These are phyloP conservation scores for Nymphalis polychloros DNA, from an alignment of 2,888 invertebrate genomes.

Conservation along the genomic window DNA sequence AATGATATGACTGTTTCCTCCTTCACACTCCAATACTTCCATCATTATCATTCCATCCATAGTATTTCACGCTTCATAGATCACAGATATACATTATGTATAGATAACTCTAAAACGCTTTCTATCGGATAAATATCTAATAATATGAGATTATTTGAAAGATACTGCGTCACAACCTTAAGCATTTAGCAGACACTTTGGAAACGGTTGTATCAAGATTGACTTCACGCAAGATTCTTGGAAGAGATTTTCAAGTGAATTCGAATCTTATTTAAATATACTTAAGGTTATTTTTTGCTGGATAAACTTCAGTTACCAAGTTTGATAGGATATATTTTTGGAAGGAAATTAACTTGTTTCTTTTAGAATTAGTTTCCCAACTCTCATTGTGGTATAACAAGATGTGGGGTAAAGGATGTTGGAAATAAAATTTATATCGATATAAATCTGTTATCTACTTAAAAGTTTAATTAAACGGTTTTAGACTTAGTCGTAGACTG, in stretches of 20 bases:
- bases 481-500: not conserved
- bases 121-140: too few relatives aligned
- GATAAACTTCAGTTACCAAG: not conserved
- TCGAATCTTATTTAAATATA: not conserved
- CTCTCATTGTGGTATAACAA: constrained; percentile 19
- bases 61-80: too few relatives aligned
- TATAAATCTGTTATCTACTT: constrained; percentile 6
- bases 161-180: not conserved
- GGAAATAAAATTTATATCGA: constrained; percentile 15
- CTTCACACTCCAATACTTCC: too few relatives aligned
- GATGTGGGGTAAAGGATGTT: constrained; percentile 17
- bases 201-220: constrained; percentile 7
- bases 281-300: not conserved
- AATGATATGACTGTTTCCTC: too few relatives aligned
- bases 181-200: constrained; percentile 2
- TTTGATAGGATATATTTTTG: constrained; percentile 19
- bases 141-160: too few relatives aligned
- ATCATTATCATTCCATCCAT: too few relatives aligned
- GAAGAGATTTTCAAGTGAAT: not conserved
- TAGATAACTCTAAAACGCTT: too few relatives aligned
- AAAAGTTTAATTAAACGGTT: not conserved
- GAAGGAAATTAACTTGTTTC: constrained; percentile 31
- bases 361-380: constrained; percentile 26
- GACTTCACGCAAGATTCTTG: not conserved
- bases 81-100: too few relatives aligned